Evolutionary conservation across 2,113 vertebrate genomes (phyloP).

Genomic region (Dromiciops gliroides): DNA sequence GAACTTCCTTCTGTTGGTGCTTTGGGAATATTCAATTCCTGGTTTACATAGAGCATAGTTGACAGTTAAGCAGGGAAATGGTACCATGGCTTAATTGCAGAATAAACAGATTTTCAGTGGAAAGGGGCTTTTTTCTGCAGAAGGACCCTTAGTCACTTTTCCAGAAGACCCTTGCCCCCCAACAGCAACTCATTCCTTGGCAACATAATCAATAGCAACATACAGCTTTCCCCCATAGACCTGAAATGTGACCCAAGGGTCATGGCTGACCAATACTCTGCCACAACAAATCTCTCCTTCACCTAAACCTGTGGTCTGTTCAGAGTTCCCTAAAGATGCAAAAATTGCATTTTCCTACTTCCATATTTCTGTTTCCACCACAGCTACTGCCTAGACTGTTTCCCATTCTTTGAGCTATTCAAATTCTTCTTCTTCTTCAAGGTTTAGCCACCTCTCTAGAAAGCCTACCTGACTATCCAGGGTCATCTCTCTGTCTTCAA

Average conservation of each 20-base stretch:
- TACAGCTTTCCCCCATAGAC: neutral
- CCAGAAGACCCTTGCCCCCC: neutral
- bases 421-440: neutral
- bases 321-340: neutral
- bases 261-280: neutral
- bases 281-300: neutral
- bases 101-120: slow-evolving; percentile 13
- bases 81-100: slow-evolving; percentile 70
- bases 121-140: neutral
- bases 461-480: neutral
- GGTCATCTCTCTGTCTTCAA: neutral
- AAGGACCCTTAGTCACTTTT: neutral
- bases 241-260: neutral
- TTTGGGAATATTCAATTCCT: slow-evolving; percentile 77
- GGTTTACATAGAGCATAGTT: slow-evolving; percentile 60
- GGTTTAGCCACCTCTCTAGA: neutral
- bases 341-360: neutral
- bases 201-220: neutral
- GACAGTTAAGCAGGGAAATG: slow-evolving; percentile 75
- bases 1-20: slow-evolving; percentile 78
- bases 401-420: neutral
- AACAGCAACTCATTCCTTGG: neutral
- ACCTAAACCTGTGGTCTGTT: neutral
- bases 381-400: neutral
- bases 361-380: neutral